These are phyloP conservation scores for Scalopus aquaticus DNA, from an alignment of 2,113 vertebrate genomes.

Conservation along the genomic window DNA sequence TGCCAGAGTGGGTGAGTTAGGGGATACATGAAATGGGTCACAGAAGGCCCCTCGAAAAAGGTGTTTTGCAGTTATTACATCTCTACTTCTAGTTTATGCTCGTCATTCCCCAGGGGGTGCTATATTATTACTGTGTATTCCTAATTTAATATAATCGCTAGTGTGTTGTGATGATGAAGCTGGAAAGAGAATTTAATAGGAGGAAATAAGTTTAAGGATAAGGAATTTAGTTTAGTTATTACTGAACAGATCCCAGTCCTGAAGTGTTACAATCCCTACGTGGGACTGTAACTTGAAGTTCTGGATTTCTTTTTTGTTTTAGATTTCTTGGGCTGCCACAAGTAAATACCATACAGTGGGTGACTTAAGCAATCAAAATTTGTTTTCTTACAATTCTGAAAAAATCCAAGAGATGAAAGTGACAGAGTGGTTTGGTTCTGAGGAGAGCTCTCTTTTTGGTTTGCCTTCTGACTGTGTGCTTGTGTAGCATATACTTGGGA, in stretches of 20 bases:
- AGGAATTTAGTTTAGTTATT: slow-evolving; percentile 10
- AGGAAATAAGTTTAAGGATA: neutral
- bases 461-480: neutral
- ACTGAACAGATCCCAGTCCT: neutral
- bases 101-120: neutral
- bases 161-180: neutral
- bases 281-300: neutral
- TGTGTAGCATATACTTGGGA: neutral
- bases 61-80: neutral
- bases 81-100: neutral
- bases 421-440: neutral
- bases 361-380: neutral
- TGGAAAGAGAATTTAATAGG: slow-evolving; percentile 8
- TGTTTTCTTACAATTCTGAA: neutral
- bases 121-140: neutral
- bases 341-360: neutral
- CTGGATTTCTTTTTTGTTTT: neutral
- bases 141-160: neutral
- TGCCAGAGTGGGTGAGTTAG: neutral
- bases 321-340: neutral
- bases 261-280: neutral
- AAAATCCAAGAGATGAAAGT: neutral
- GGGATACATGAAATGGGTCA: neutral
- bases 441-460: neutral
- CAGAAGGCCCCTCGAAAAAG: neutral